Evolutionary conservation across 2,888 invertebrate genomes (phyloP), one percentile per base, ranked within the genome.

Genomic region (Lasioglossum figueresi): DNA sequence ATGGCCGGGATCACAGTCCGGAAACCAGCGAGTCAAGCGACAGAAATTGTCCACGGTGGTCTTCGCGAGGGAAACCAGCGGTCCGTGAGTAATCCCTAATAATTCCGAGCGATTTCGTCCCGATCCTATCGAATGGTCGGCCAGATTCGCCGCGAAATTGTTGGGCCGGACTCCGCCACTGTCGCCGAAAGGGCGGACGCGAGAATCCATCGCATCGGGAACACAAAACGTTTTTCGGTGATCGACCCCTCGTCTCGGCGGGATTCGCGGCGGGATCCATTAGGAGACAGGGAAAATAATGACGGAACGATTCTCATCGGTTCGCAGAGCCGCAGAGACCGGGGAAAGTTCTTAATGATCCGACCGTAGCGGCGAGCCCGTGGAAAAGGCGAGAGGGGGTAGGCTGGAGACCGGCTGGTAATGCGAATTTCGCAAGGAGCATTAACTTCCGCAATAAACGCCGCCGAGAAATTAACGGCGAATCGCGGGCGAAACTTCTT

Each of bases 321-420:
- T 85, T 89, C 88, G 88, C 89, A 81, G 83, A 85, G 79, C 80
- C 82, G 82, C 86, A 66, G 68, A n/a, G 34, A 34, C 31, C 12
- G 34, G 84, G 80, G 87, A 90, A 88, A 91, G 80, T 90, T 90
- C 89, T 86, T 90, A 91, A 91, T 88, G 89, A 88, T 85, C 80
- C 76, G 2, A 16, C 19, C 1, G 43, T 27, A 12, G 59, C 43
- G 5, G 14, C 27, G 59, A 59, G 14, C 43, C 4, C 27, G 59
- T 4, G 27, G 59, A 27, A n/a, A n/a, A 56, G 56, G 16, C 6
- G 31, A 19, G 43, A 27, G n/a, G 43, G 52, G 79, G 31, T 34
- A 27, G 77, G 76, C 40, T 52, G 12, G 76, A 74, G 73, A 70
- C 74, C 45, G 23, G 79, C 77, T 63, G 78, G 83, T 84, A 87